A percentile compares a stretch with the other conserved stretches of the same genome.
Evolutionary conservation across 2,888 invertebrate species (phyloP).

Genomic region (Macaria liturata): DNA sequence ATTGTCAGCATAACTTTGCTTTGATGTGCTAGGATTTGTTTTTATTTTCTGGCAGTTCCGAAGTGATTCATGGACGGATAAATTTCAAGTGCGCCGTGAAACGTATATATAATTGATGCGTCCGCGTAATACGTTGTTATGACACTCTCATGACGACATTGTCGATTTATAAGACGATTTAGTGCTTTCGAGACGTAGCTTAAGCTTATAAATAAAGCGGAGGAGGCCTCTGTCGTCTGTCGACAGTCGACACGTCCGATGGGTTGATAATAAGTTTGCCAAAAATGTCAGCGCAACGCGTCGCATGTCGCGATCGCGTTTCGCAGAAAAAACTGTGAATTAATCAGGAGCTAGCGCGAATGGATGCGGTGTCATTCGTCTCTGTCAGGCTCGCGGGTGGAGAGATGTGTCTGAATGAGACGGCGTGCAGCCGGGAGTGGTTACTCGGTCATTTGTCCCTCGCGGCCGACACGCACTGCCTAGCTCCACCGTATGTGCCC

Average conservation of each 20-base stretch:
- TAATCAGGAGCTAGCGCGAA: constrained; percentile 71
- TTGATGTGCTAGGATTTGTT: constrained; percentile 81
- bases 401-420: constrained; percentile 57
- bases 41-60: constrained; percentile 76
- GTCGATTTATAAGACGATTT: constrained; percentile 41
- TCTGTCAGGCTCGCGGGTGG: constrained; percentile 59
- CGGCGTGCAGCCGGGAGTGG: constrained; percentile 67
- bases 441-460: constrained; percentile 73
- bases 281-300: constrained; percentile 65
- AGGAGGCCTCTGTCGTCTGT: constrained; percentile 41
- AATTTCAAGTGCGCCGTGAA: constrained; percentile 73
- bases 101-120: constrained; percentile 72
- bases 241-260: constrained; percentile 51
- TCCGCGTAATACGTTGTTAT: constrained; percentile 67
- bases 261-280: constrained; percentile 65
- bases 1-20: constrained; percentile 82
- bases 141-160: constrained; percentile 57
- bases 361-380: constrained; percentile 64
- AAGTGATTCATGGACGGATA: constrained; percentile 77
- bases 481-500: constrained; percentile 48
- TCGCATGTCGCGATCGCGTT: constrained; percentile 62
- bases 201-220: constrained; percentile 37
- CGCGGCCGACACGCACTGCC: constrained; percentile 62
- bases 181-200: constrained; percentile 27
- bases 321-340: constrained; percentile 77